A percentile compares a stretch with the other conserved stretches of the same genome.
phyloP scores from a whole-genome alignment of 2,888 invertebrate genomes.

The Spodoptera exigua region DNA sequence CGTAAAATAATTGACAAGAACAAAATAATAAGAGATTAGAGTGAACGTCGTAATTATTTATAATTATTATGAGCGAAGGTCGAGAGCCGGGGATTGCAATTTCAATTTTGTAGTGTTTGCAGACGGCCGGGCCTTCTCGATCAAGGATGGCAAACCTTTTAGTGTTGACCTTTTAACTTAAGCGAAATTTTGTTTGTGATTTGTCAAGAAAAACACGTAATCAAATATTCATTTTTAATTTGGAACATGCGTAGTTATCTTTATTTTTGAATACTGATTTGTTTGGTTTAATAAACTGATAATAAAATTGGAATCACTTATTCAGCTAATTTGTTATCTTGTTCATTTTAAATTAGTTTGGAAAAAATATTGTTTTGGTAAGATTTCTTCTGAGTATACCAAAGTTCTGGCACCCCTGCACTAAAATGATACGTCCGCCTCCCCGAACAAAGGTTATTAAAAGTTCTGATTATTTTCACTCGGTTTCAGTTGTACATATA shows the following conservation, averaged over 20 bases:
- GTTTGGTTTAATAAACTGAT: no score
- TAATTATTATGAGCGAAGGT: conserved; percentile 32
- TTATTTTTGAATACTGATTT: no score
- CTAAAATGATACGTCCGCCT: conserved; percentile 32
- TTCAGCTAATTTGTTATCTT: no score
- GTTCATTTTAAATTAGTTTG: no score
- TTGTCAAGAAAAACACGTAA: neutral
- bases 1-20: conserved; percentile 14
- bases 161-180: conserved; percentile 20
- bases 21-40: conserved; percentile 33
- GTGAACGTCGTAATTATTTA: conserved; percentile 9
- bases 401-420: conserved; percentile 27
- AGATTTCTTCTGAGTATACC: neutral
- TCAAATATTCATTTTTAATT: no score
- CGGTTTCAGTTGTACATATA: conserved; percentile 38
- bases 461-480: conserved; percentile 56
- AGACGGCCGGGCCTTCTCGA: conserved; percentile 14
- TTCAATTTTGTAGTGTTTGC: conserved; percentile 52
- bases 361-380: no score
- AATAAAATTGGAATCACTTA: no score
- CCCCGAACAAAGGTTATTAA: conserved; percentile 55
- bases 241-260: no score
- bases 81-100: conserved; percentile 40
- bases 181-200: conserved; percentile 12
- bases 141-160: conserved; percentile 37